A percentile compares a stretch with the other conserved stretches of the same genome.
Evolutionary conservation across 1,140 invertebrate species (phyloP).

Genomic region (Babylonia areolata): DNA sequence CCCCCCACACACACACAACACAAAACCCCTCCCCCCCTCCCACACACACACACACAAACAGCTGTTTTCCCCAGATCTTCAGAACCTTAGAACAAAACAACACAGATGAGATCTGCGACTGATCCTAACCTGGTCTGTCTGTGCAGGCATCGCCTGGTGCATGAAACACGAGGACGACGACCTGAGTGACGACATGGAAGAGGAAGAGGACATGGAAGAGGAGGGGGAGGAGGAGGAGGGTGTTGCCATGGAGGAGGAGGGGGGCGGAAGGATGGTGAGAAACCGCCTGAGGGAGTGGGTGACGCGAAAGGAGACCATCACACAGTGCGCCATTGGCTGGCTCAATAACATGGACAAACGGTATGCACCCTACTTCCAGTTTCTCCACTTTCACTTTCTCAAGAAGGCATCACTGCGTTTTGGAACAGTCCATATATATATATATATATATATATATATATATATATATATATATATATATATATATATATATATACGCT

Average conservation of each 20-base stretch:
- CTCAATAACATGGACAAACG: constrained; percentile 10
- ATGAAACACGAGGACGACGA: constrained; percentile 26
- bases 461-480: too few species aligned
- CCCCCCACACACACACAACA: too few species aligned
- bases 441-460: too few species aligned
- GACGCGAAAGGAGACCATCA: not conserved
- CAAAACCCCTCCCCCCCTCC: too few species aligned
- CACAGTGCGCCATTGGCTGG: constrained; percentile 20
- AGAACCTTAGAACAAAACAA: too few species aligned
- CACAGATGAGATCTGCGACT: too few species aligned
- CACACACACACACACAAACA: too few species aligned
- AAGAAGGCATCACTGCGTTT: too few species aligned
- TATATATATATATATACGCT: too few species aligned
- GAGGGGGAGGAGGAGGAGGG: not conserved
- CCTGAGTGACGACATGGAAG: constrained; percentile 4
- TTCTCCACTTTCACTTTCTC: too few species aligned
- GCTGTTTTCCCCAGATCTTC: not conserved
- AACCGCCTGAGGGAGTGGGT: constrained; percentile 7
- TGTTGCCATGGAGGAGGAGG: not conserved
- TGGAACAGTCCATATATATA: too few species aligned
- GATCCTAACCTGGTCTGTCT: not conserved
- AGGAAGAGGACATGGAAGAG: not conserved
- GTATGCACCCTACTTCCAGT: not conserved
- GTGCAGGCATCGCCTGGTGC: constrained; percentile 37
- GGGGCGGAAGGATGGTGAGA: not conserved